Evolutionary conservation across 2,113 vertebrate genomes (phyloP).

Genomic region (Bubo scandiacus): DNA sequence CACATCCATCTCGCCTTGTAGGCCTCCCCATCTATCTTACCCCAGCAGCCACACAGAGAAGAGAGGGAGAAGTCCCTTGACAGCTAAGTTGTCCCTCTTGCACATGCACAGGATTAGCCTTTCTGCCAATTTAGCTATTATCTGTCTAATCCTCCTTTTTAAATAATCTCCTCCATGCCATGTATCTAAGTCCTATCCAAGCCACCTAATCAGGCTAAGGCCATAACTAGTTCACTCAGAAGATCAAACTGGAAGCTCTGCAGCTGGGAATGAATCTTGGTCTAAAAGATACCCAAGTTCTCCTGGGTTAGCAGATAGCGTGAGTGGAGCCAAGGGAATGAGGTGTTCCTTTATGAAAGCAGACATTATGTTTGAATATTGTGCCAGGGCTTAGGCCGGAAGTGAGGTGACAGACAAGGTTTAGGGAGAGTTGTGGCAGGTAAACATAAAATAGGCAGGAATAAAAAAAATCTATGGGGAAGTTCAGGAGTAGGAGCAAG

Average conservation of each 20-base stretch:
- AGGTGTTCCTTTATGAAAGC: not conserved
- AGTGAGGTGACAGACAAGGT: not conserved
- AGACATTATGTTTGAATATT: not conserved
- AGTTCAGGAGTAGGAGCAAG: not conserved
- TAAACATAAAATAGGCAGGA: not conserved
- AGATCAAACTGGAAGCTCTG: not conserved
- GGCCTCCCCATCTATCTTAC: not conserved
- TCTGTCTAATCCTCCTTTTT: slow-evolving; percentile 23
- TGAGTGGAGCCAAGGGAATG: not conserved
- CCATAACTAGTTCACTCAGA: not conserved
- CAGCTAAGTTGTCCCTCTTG: not conserved
- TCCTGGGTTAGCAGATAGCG: not conserved
- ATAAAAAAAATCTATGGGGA: not conserved
- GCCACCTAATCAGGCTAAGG: not conserved
- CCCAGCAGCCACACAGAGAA: not conserved
- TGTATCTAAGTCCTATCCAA: not conserved
- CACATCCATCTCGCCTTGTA: fast-evolving
- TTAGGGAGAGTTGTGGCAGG: not conserved
- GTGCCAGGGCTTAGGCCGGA: not conserved
- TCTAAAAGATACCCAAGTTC: not conserved
- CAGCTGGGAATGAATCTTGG: not conserved
- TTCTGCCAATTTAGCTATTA: slow-evolving; percentile 7
- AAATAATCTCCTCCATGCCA: not conserved
- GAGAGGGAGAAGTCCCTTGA: not conserved
- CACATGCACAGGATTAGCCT: not conserved